Evolutionary conservation across 2,797 vertebrate species (phyloP).

Genomic region (Poeciliopsis presidionis): DNA sequence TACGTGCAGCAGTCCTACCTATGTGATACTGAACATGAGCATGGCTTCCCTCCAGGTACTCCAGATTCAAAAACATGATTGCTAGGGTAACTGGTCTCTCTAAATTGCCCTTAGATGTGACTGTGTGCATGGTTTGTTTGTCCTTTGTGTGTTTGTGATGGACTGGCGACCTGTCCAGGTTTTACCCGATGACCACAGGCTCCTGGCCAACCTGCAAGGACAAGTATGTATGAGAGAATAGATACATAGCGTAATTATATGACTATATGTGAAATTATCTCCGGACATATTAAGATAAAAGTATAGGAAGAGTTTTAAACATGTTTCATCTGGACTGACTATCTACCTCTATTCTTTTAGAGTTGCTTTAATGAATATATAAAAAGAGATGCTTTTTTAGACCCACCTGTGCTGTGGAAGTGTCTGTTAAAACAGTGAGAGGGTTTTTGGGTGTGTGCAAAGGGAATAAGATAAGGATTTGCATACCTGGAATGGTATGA

Average conservation of each 20-base stretch:
- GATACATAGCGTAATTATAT: too few relatives aligned
- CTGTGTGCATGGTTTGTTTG: too few relatives aligned
- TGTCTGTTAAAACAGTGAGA: conserved; percentile 21
- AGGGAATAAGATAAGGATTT: conserved; percentile 63
- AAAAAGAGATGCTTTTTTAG: not conserved
- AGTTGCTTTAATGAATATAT: not conserved
- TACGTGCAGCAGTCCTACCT: not conserved
- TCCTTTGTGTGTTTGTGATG: too few relatives aligned
- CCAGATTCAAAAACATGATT: too few relatives aligned
- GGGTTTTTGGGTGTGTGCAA: conserved; percentile 19
- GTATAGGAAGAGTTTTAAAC: not conserved
- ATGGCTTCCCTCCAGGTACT: not conserved
- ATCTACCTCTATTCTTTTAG: not conserved
- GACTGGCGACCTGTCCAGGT: too few relatives aligned
- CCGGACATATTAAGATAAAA: not conserved
- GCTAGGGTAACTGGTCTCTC: too few relatives aligned
- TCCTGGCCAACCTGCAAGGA: not conserved
- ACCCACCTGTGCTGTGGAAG: not conserved
- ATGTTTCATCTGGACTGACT: not conserved
- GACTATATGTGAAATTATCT: not conserved
- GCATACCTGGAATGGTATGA: conserved; percentile 40
- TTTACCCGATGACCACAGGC: not conserved
- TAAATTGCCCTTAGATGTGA: too few relatives aligned
- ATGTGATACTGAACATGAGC: not conserved
- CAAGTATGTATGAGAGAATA: not conserved